phyloP scores from a whole-genome alignment of 2,113 vertebrate species.

The Lepus europaeus region DNA sequence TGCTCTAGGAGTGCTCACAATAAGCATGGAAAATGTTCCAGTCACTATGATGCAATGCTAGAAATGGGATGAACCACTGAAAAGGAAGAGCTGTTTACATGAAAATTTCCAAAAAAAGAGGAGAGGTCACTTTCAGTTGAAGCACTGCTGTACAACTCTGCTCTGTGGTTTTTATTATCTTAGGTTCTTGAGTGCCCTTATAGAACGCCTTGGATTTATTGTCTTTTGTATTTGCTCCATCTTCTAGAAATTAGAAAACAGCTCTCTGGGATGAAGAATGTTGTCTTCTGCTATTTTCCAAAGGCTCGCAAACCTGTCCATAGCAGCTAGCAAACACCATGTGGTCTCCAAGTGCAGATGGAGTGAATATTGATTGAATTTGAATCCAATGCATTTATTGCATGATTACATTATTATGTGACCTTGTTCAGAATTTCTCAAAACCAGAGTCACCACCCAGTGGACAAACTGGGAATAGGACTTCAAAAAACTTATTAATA shows the following conservation, averaged over 20 bases:
- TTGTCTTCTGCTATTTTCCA: neutral
- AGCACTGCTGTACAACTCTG: neutral
- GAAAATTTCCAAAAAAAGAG: neutral
- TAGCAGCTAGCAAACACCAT: neutral
- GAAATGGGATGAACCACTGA: neutral
- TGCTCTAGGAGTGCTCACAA: neutral
- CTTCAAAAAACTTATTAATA: neutral
- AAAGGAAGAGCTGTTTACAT: neutral
- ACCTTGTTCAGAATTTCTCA: neutral
- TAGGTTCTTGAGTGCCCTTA: neutral
- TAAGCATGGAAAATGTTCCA: neutral
- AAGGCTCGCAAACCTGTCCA: neutral
- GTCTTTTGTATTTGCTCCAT: neutral
- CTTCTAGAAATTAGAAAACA: neutral
- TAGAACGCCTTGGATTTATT: neutral
- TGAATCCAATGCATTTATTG: neutral
- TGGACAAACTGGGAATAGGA: neutral
- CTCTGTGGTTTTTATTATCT: neutral
- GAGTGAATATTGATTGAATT: neutral
- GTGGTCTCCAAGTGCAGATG: neutral
- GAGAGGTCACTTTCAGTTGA: neutral
- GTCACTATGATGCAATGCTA: neutral
- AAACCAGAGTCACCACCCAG: conserved; percentile 28
- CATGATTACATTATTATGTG: neutral
- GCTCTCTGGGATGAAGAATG: neutral